Evolutionary conservation across 2,113 vertebrate genomes (phyloP).

Genomic region (Collichthys lucidus): DNA sequence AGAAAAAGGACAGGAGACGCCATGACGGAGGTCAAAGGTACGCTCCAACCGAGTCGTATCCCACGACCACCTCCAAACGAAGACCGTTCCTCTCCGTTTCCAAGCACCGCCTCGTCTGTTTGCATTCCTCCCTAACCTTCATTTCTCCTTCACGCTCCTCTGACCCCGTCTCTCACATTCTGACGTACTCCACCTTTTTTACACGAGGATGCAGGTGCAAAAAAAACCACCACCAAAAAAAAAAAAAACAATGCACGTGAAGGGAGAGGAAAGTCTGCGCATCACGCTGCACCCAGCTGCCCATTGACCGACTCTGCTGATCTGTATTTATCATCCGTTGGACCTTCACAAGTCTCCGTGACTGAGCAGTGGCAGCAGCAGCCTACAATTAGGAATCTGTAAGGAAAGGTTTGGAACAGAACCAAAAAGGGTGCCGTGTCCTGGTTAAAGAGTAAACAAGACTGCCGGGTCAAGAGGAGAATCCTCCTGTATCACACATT

Average conservation of each 20-base stretch:
- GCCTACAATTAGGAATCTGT: neutral
- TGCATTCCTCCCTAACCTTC: slow-evolving; percentile 46
- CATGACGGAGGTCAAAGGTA: slow-evolving; percentile 53
- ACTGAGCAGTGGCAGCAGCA: neutral
- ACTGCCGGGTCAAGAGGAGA: neutral
- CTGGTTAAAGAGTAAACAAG: neutral
- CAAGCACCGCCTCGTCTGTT: neutral
- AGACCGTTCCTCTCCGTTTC: neutral
- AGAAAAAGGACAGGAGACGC: neutral
- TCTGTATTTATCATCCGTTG: slow-evolving; percentile 14
- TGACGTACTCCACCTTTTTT: slow-evolving; percentile 34
- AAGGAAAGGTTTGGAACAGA: neutral
- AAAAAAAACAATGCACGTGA: slow-evolving; percentile 13
- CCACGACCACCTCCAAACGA: slow-evolving; percentile 12
- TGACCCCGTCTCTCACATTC: slow-evolving; percentile 44
- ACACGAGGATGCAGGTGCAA: slow-evolving; percentile 36
- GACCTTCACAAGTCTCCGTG: slow-evolving; percentile 13
- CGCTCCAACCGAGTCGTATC: slow-evolving; percentile 7
- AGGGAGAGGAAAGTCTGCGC: neutral
- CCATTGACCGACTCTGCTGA: slow-evolving; percentile 2
- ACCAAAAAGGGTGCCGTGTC: neutral
- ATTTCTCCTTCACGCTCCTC: slow-evolving; percentile 58
- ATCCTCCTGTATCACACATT: neutral
- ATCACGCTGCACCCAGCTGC: neutral
- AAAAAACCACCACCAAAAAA: neutral